Conservation (phyloP, 2,797 vertebrate species). For the Melopsittacus undulatus region DNA sequence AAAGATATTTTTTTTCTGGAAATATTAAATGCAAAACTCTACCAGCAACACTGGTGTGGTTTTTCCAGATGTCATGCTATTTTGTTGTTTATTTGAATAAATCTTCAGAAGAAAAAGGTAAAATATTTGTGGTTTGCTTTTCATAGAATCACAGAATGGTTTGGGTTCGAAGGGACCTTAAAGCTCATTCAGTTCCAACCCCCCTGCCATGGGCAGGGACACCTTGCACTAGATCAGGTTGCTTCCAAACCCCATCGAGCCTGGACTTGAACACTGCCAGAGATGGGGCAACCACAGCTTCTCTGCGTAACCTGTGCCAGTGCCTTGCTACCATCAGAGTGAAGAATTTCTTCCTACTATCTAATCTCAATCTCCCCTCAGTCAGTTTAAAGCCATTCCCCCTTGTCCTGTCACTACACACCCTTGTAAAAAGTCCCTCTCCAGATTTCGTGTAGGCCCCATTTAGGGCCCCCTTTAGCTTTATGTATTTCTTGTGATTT, state of each 20-base stretch:
- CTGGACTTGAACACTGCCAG: background rate
- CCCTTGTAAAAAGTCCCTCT: background rate
- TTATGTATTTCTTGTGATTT: background rate
- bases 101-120: slow-evolving; percentile 15
- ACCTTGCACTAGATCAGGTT: background rate
- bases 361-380: background rate
- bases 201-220: background rate
- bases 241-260: background rate
- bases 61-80: background rate
- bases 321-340: background rate
- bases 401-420: background rate
- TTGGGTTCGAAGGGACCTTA: background rate
- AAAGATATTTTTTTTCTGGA: background rate
- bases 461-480: background rate
- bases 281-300: background rate
- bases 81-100: slow-evolving; percentile 29
- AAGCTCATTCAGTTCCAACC: background rate
- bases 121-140: background rate
- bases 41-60: background rate
- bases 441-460: background rate
- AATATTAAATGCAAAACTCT: slow-evolving; percentile 9
- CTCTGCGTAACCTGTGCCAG: background rate
- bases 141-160: background rate
- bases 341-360: background rate
- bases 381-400: background rate